A percentile compares a stretch with the other conserved stretches of the same genome.
Conservation (phyloP, 2,797 vertebrate genomes). For the Pterois miles region DNA sequence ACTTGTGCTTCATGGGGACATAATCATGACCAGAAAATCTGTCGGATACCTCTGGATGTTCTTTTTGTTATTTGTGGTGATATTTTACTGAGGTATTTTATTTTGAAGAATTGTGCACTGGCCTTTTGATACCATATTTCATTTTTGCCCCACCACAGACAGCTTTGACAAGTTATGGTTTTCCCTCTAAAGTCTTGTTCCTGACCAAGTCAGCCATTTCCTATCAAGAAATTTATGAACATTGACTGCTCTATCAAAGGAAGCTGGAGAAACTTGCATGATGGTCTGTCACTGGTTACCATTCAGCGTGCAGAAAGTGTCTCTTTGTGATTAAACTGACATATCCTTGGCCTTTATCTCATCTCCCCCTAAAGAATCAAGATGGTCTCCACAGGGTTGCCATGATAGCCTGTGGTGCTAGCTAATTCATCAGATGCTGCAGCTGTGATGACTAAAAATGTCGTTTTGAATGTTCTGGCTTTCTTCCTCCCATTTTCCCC, state of each 20-base stretch:
- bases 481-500: slow-evolving; percentile 6
- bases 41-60: background rate
- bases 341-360: slow-evolving; percentile 40
- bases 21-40: background rate
- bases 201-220: slow-evolving; percentile 41
- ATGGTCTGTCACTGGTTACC: slow-evolving; percentile 44
- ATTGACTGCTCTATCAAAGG: slow-evolving; percentile 51
- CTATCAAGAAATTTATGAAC: slow-evolving; percentile 61
- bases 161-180: slow-evolving; percentile 20
- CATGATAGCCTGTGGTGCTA: slow-evolving; percentile 16
- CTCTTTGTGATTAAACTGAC: slow-evolving; percentile 37
- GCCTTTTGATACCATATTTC: slow-evolving; percentile 16
- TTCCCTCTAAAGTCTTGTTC: slow-evolving; percentile 34
- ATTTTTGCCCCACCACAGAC: background rate
- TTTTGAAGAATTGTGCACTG: background rate
- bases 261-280: slow-evolving; percentile 21
- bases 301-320: background rate
- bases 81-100: background rate
- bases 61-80: background rate
- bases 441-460: slow-evolving; percentile 52
- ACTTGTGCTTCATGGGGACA: background rate
- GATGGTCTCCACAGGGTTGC: slow-evolving; percentile 34
- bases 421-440: slow-evolving; percentile 52
- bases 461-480: slow-evolving; percentile 38
- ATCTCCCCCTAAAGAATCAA: slow-evolving; percentile 39